These are phyloP conservation scores for Drosophila sp. DNA, from an alignment of 1,140 invertebrate species.

Conservation along the genomic window DNA sequence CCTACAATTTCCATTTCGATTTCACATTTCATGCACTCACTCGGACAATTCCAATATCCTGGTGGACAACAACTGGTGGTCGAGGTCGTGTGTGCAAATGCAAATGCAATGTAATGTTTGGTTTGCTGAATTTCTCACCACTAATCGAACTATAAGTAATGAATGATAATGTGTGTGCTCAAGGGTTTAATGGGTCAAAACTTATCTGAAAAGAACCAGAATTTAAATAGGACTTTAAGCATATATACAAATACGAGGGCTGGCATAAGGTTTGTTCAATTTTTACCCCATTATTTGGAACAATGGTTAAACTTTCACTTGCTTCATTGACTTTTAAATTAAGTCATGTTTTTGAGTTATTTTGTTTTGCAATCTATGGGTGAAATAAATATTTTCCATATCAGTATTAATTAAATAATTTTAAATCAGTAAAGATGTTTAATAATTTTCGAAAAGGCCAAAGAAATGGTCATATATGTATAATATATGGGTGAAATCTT, in stretches of 20 bases:
- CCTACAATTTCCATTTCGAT: not conserved
- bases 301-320: too few relatives aligned
- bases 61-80: not conserved
- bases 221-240: not conserved
- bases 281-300: too few relatives aligned
- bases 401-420: too few relatives aligned
- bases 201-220: not conserved
- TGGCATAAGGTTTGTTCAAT: not conserved
- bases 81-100: not conserved
- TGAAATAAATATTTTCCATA: too few relatives aligned
- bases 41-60: not conserved
- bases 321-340: too few relatives aligned
- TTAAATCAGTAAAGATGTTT: too few relatives aligned
- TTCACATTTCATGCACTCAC: not conserved
- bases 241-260: not conserved
- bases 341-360: too few relatives aligned
- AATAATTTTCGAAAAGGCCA: too few relatives aligned
- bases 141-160: conserved; percentile 5
- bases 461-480: too few relatives aligned
- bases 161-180: not conserved
- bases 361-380: too few relatives aligned
- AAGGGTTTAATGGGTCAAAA: not conserved
- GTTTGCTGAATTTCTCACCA: conserved; percentile 2
- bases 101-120: not conserved
- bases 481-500: too few relatives aligned